Evolutionary conservation across 2,113 vertebrate species (phyloP).

Genomic region (Neofelis nebulosa): DNA sequence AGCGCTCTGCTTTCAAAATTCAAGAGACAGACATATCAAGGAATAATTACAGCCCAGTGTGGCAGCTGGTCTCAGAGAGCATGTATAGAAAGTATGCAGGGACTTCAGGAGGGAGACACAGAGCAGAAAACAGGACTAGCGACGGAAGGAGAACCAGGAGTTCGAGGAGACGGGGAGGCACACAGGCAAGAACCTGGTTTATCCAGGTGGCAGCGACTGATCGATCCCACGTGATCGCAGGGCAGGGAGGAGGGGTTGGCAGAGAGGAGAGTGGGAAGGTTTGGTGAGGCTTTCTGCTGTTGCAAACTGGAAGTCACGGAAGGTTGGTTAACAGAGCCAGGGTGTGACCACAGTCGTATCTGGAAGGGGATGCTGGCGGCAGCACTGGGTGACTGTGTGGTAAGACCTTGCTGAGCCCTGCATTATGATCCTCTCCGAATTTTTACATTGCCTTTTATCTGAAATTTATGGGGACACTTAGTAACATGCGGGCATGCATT

Average conservation of each 20-base stretch:
- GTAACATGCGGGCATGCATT: background rate
- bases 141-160: background rate
- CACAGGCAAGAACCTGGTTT: background rate
- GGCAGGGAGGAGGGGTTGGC: rapidly evolving
- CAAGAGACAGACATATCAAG: background rate
- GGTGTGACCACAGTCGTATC: background rate
- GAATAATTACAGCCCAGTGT: background rate
- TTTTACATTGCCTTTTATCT: background rate
- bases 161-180: background rate
- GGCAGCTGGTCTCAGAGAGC: background rate
- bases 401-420: background rate
- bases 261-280: background rate
- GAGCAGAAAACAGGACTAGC: background rate
- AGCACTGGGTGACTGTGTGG: background rate
- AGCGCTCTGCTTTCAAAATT: slow-evolving; percentile 27
- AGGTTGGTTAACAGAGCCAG: background rate
- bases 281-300: background rate
- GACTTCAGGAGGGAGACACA: background rate
- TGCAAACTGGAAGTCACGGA: no score
- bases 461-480: background rate
- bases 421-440: background rate
- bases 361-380: background rate
- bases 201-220: background rate
- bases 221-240: rapidly evolving
- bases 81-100: rapidly evolving